Base-by-base conservation (phyloP, 2,888 invertebrate genomes). In the Polydrusus cervinus region DNA sequence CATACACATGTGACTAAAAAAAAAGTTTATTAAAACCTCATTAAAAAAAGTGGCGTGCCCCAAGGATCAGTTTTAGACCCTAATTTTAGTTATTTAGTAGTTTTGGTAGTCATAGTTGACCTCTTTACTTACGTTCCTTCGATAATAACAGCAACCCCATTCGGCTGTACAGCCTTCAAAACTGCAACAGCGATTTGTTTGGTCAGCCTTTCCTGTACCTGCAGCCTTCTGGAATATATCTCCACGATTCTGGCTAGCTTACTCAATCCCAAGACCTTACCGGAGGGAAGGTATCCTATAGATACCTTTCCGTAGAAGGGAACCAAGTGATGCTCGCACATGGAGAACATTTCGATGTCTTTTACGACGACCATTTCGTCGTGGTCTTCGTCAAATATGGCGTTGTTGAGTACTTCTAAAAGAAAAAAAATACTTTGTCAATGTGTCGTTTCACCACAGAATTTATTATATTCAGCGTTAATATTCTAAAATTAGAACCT, bases 301-400 rank as follows among this genome's bases (percentile, higher is more conserved):
- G 98, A 98, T 0, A 99, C 99, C 88, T 98, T 98, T 53, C 99
- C 99, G 87, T 98, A 97, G 89, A 99, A 99, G 7, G 99, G 99
- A 25, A 99, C 99, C 84, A 99, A 89, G 85, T 99, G 99, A 85
- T 99, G 99, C 86, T 99, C 99, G 86, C 99, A 99, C 93, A 99
- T 95, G 14, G 98, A 98, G 88, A 99, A 99, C 98, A 99, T 99
- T 89, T 99, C 99, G 80, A 99, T 99, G 87, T 99, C 98, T 87
- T 98, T 98, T 0, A 99, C 99, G 0, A 99, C 97, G 1, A 99
- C 99, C 98, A 99, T 98, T 88, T 99, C 99, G 85, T 99, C 99
- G 83, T 98, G 98, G 86, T 99, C 97, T 85, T 99, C 99, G 84
- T 98, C 97, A 87, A 99, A 99, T 75, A 99, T 94, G 0, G 99